phyloP scores from a whole-genome alignment of 30 jellyfish, hydroid and myxozoan species.

The Morbakka virulenta region DNA sequence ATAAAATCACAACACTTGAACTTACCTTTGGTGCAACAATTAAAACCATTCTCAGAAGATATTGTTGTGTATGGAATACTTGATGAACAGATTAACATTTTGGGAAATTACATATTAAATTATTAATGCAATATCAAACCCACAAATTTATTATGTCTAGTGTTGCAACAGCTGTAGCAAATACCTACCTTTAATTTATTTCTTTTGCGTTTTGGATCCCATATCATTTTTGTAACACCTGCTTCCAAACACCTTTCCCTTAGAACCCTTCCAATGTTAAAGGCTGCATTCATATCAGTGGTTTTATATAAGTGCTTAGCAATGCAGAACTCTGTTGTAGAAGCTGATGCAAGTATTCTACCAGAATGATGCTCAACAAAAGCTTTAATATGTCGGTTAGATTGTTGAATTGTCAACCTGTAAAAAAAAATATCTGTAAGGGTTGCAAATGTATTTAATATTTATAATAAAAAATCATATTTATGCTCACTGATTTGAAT shows the following conservation, averaged over 20 bases:
- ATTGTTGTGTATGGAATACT: too few relatives aligned
- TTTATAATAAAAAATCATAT: too few relatives aligned
- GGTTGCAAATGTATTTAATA: too few relatives aligned
- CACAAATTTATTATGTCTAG: too few relatives aligned
- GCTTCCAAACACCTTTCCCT: conserved; percentile 71
- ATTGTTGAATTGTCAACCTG: conserved; percentile 52
- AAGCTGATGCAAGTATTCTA: conserved; percentile 67
- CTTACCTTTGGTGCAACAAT: too few relatives aligned
- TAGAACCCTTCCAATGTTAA: conserved; percentile 69
- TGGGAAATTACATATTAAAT: too few relatives aligned
- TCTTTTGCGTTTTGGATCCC: conserved; percentile 55
- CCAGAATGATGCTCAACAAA: conserved; percentile 79
- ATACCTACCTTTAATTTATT: conserved; percentile 45
- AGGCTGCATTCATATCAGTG: conserved; percentile 76
- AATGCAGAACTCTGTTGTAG: conserved; percentile 73
- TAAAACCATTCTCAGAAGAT: too few relatives aligned
- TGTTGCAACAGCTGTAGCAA: too few relatives aligned
- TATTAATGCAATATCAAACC: too few relatives aligned
- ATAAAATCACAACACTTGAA: too few relatives aligned
- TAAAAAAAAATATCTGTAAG: not conserved
- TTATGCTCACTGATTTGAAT: too few relatives aligned
- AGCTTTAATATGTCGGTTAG: conserved; percentile 76
- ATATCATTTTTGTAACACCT: conserved; percentile 74
- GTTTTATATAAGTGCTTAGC: conserved; percentile 74
- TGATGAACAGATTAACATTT: too few relatives aligned